Evolutionary conservation across 2,797 vertebrate genomes (phyloP), one percentile per base, ranked within the genome.

Genomic region (Carduelis carduelis): DNA sequence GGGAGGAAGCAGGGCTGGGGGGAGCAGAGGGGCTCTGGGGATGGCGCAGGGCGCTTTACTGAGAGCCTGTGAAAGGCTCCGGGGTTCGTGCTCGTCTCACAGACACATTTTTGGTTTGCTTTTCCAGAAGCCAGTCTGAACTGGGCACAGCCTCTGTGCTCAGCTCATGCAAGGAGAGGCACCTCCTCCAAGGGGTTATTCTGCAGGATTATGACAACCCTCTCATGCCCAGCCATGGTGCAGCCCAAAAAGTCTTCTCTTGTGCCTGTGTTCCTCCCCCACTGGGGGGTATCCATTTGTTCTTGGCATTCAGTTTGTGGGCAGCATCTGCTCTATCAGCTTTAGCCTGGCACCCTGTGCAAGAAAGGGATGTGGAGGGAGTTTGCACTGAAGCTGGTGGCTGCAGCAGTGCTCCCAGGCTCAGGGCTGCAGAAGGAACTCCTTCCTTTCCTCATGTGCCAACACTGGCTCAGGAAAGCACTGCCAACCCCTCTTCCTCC

Each of bases 21-120:
- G 41, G n/a, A 82, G 64, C 6, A 0, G n/a, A 81, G 53, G 71
- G 82, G 57, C 75, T 89, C 70, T 87, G 50, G 35, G 75, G 66
- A 71, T 63, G 92, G 52, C 3, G 3, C 85, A 88, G 85, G 70
- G 75, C 43, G 84, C 96, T 93, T 96, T 95, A 92, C 97, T 96
- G 96, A 76, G 94, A 70, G 77, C 22, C 69, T 44, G 95, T 96
- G 95, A 86, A 90, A 95, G 82, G 82, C 89, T 96, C 76, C 43
- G 35, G 95, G 83, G 65, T 88, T 91, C 1, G 1, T 14, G 76
- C 75, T 85, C 46, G 0, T 56, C 64, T 34, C 6, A 3, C 53
- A 69, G 66, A 34, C 28, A 10, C 49, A 2, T 68, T 95, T 92
- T 82, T 46, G 52, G 14, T 32, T 91, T 60, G 72, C 34, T 79